These are phyloP conservation scores for Pristionchus arcanus DNA, from an alignment of 2,888 invertebrate species.

Conservation along the genomic window DNA sequence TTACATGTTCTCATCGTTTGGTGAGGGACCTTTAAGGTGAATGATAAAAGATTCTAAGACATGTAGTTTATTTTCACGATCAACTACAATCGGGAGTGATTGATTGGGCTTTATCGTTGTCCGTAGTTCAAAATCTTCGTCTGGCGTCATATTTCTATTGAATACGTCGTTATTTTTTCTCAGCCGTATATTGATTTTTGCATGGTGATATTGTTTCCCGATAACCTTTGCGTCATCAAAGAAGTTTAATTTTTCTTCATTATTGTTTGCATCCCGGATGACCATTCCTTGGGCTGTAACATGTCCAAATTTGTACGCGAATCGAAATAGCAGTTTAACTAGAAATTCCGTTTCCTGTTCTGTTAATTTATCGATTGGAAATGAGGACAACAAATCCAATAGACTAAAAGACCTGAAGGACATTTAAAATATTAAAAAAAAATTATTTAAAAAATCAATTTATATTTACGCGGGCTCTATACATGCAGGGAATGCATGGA, in stretches of 20 bases:
- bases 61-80: background rate
- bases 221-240: no score
- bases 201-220: background rate
- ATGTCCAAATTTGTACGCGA: background rate
- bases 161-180: background rate
- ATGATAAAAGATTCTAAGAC: background rate
- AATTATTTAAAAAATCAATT: no score
- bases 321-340: background rate
- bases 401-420: background rate
- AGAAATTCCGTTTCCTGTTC: background rate
- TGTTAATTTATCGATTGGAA: background rate
- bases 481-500: no score
- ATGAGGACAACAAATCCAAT: background rate
- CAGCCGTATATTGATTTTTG: background rate
- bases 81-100: background rate
- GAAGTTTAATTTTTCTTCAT: background rate
- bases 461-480: no score
- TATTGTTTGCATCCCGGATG: background rate
- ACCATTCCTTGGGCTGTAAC: background rate
- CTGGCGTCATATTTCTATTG: background rate
- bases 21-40: background rate
- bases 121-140: no score
- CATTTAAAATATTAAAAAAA: no score
- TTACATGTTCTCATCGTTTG: no score
- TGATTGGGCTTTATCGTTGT: background rate